phyloP scores from a whole-genome alignment of 2,888 invertebrate species.

The Argyresthia albistria region DNA sequence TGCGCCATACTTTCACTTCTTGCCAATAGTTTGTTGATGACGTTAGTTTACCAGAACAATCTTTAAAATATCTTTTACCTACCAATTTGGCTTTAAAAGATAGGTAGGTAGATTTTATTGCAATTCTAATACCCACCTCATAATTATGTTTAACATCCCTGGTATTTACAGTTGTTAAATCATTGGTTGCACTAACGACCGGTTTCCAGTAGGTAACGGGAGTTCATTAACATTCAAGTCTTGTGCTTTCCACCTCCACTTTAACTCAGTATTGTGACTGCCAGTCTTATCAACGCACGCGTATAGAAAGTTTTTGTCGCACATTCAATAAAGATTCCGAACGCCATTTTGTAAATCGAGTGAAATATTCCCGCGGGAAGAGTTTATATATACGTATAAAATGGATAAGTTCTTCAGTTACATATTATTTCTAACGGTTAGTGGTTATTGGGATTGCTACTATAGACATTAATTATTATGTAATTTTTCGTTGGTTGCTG shows the following conservation, averaged over 20 bases:
- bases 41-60: too few species aligned
- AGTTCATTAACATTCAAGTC: constrained; percentile 3
- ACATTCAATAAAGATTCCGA: background rate
- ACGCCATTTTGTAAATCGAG: background rate
- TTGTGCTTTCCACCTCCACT: background rate
- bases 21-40: too few species aligned
- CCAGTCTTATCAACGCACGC: background rate
- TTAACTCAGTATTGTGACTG: background rate
- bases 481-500: background rate
- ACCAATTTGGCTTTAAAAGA: too few species aligned
- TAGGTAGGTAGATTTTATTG: too few species aligned
- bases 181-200: background rate
- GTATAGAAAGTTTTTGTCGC: background rate
- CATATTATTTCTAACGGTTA: constrained; percentile 20
- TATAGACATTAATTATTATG: constrained; percentile 9
- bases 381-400: constrained; percentile 7
- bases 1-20: too few species aligned
- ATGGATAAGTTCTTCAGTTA: constrained; percentile 24
- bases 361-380: constrained; percentile 11
- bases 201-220: constrained; percentile 3
- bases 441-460: constrained; percentile 10
- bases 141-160: too few species aligned
- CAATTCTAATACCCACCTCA: too few species aligned
- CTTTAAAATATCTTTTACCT: too few species aligned
- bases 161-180: too few species aligned